These are phyloP conservation scores for Julus scandinavius DNA, from an alignment of 2,888 invertebrate species.

Conservation along the genomic window DNA sequence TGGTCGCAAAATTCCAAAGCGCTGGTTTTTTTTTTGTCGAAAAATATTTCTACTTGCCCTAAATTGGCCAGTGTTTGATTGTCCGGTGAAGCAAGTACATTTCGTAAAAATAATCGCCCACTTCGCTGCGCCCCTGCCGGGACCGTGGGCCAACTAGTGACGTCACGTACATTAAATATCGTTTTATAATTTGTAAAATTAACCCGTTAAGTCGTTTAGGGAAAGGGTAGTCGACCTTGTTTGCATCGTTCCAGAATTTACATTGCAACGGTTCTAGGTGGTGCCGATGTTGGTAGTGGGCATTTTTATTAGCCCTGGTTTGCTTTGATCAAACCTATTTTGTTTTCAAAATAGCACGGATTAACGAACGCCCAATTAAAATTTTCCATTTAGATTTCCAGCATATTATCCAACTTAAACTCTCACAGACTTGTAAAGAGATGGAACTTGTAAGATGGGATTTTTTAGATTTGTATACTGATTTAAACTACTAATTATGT, in stretches of 20 bases:
- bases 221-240: slow-evolving; percentile 21
- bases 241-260: neutral
- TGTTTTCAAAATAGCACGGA: neutral
- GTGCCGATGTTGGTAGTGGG: neutral
- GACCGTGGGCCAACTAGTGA: neutral
- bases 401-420: too few species aligned
- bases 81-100: neutral
- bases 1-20: slow-evolving; percentile 5
- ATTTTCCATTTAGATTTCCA: too few species aligned
- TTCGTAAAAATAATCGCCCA: neutral
- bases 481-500: too few species aligned
- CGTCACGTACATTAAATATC: slow-evolving; percentile 9
- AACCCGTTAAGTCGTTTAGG: neutral
- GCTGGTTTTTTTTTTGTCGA: neutral
- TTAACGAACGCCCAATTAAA: neutral
- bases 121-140: neutral
- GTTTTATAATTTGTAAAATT: neutral
- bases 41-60: slow-evolving; percentile 27
- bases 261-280: neutral
- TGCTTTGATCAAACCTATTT: neutral
- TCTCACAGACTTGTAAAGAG: too few species aligned
- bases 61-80: slow-evolving; percentile 10
- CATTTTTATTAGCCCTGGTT: neutral
- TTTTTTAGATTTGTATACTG: too few species aligned
- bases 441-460: too few species aligned